Evolutionary conservation across 2,797 vertebrate genomes (phyloP), one percentile per base, ranked within the genome.

Genomic region (Hoplostethus atlanticus): DNA sequence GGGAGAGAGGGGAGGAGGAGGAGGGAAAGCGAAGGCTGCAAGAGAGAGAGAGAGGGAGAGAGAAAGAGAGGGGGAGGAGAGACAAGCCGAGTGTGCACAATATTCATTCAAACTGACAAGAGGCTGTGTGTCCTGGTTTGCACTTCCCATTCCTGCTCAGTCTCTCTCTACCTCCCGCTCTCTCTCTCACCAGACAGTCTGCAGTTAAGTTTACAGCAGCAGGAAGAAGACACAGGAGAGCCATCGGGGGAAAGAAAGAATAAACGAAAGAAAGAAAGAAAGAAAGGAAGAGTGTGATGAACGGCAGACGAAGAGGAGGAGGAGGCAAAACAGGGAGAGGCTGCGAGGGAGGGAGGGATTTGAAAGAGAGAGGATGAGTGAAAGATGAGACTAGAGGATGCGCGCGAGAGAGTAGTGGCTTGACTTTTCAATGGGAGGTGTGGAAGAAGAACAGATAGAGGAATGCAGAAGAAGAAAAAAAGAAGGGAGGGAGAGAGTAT

Each of bases 91-190:
- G 86, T 88, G 87, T 92, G 92, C 90, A 94, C 91, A 92, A 92
- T 92, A 91, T 94, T 94, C 93, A 94, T 95, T 95, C 93, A 95
- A 92, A 94, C 89, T 93, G 92, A 94, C 92, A 21, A 93, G 87
- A 91, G 92, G 83, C 89, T 21, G 21, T 92, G 91, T 83, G 91
- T 94, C 94, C 92, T 91, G 91, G 91, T 90, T 90, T 94, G 91
- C 91, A 91, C 92, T 92, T 89, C 77, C 80, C 83, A 73, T 76
- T 80, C 80, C 81, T 77, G 53, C 77, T 57, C 79, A 9, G 56
- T 76, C 77, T 58, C 73, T 60, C 61, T 60, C 70, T 3, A 50
- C 12, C 71, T 47, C 55, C 3, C 58, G 75, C 58, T 46, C 53
- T 61, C 71, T 62, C 68, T 68, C 73, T 68, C 6, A 65, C 72